phyloP scores from a whole-genome alignment of 2,113 vertebrate species.

The Azemiops feae region DNA sequence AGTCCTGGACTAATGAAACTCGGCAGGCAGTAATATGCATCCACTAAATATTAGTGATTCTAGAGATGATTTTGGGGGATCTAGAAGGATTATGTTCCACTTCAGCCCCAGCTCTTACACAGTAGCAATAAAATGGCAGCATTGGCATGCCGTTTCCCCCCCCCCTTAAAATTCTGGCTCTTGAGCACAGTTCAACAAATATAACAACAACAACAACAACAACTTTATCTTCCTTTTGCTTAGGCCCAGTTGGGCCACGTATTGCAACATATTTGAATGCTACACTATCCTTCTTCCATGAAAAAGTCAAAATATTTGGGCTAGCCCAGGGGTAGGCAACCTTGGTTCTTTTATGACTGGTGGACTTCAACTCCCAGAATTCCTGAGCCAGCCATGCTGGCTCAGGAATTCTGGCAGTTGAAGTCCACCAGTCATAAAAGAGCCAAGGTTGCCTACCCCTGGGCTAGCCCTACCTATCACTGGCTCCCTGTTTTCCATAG shows the following conservation, averaged over 20 bases:
- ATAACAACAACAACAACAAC: neutral
- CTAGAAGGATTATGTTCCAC: neutral
- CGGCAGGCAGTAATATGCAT: neutral
- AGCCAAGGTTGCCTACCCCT: too few relatives aligned
- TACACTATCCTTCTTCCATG: neutral
- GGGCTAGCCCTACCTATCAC: neutral
- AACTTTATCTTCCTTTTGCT: neutral
- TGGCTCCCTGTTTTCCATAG: neutral
- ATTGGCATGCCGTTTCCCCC: neutral
- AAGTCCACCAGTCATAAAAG: too few relatives aligned
- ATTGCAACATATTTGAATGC: neutral
- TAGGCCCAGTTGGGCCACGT: neutral
- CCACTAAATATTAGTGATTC: neutral
- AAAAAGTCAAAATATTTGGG: neutral
- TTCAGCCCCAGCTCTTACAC: neutral
- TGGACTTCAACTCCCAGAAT: too few relatives aligned
- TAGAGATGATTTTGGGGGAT: neutral
- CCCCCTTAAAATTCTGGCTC: neutral
- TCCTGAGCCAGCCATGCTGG: too few relatives aligned
- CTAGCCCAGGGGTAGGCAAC: too few relatives aligned
- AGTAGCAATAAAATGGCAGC: neutral
- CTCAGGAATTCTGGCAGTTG: too few relatives aligned
- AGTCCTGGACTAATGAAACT: neutral
- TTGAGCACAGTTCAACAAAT: neutral
- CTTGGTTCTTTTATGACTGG: too few relatives aligned